Base-by-base conservation (phyloP, 2,888 invertebrate genomes). In the Eupithecia insigniata region DNA sequence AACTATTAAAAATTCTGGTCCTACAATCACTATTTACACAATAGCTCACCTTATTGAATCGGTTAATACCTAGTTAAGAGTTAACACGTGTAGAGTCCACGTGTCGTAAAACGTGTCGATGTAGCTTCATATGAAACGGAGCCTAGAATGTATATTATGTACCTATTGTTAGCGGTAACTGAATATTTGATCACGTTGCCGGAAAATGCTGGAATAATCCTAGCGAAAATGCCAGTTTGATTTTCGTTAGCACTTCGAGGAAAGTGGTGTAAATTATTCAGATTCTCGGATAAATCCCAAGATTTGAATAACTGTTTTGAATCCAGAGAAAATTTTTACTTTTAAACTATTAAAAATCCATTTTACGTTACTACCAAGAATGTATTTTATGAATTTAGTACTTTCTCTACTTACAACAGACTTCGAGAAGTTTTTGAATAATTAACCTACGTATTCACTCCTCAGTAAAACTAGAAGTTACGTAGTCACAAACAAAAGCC, bases 141-240 rank as follows among this genome's bases (percentile, higher is more conserved):
- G 26, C 14, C 26, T 55, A 55, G 55, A 55, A 55, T 70, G 26
- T 67, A 62, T n/a, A n/a, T n/a, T n/a, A n/a, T n/a, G 43, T 64
- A 66, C 62, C 67, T 67, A 65, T 70, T 60, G 60, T 65, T 60
- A 58, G 55, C 64, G 51, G 60, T 70, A 67, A 67, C 70, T 70
- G 67, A 70, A 70, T 70, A 70, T 67, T 70, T 65, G 60, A 60
- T 73, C 65, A 67, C 65, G 70, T 73, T 65, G 46, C 60, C 30
- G 62, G 73, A 67, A 70, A 43, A 70, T 60, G 16, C 22, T 70
- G 60, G 30, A 71, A 46, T 51, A 66, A 28, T 60, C 60, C 60
- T 30, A 18, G 60, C 18, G 1, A 30, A 28, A 30, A 30, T 60
- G 60, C 60, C 28, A 30, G n/a, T 46, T 46, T 10, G 51, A 22